These are phyloP conservation scores for Iphiclides podalirius DNA, from an alignment of 2,888 invertebrate genomes.

Conservation along the genomic window DNA sequence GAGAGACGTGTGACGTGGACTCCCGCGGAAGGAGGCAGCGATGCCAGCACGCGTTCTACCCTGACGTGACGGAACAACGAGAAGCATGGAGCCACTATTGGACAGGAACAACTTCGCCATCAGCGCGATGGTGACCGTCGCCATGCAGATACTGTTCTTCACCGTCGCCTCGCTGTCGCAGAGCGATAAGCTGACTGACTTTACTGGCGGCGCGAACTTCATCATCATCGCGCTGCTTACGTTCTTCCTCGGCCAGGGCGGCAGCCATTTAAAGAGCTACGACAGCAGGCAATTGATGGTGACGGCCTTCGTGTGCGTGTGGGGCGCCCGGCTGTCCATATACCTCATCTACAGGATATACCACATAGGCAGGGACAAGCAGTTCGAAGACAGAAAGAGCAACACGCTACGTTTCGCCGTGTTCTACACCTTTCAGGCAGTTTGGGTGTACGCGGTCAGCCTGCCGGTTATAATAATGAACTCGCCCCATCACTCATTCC, in stretches of 20 bases:
- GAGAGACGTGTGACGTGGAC: constrained; percentile 28
- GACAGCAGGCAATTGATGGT: constrained; percentile 95
- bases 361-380: constrained; percentile 93
- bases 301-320: constrained; percentile 91
- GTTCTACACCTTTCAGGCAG: constrained; percentile 94
- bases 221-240: constrained; percentile 93
- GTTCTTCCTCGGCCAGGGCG: constrained; percentile 91
- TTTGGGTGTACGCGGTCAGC: constrained; percentile 96
- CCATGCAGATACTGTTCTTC: constrained; percentile 93
- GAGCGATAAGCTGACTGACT: constrained; percentile 94
- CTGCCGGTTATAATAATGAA: constrained; percentile 95
- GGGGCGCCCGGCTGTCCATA: constrained; percentile 92
- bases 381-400: constrained; percentile 93
- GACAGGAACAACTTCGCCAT: constrained; percentile 92
- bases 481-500: constrained; percentile 88
- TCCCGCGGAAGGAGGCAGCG: constrained; percentile 59
- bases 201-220: constrained; percentile 96
- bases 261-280: constrained; percentile 85
- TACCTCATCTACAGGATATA: constrained; percentile 94
- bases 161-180: constrained; percentile 91
- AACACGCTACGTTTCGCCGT: constrained; percentile 94
- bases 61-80: constrained; percentile 39
- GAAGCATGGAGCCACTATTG: constrained; percentile 85
- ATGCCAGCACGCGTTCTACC: constrained; percentile 45
- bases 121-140: constrained; percentile 91